phyloP scores from a whole-genome alignment of 2,113 vertebrate genomes.

The Gasterosteus aculeatus region DNA sequence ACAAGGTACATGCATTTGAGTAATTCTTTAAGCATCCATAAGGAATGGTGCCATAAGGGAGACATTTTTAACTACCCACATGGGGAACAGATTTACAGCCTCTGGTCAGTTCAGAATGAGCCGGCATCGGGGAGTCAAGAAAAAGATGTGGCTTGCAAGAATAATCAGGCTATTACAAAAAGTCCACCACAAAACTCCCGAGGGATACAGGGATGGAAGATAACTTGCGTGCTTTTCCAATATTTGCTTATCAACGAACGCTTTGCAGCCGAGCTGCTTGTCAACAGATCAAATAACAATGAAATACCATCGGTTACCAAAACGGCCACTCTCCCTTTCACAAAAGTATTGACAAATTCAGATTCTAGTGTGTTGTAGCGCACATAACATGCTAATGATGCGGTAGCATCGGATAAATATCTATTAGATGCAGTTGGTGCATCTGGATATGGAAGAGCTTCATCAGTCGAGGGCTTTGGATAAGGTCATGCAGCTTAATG shows the following conservation, averaged over 20 bases:
- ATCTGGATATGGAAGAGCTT: not conserved
- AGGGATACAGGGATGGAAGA: not conserved
- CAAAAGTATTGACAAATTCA: not conserved
- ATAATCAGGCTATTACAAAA: not conserved
- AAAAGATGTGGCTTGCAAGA: constrained; percentile 9
- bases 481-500: constrained; percentile 22
- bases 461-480: not conserved
- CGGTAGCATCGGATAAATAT: not conserved
- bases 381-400: not conserved
- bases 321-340: not conserved
- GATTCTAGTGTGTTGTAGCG: not conserved
- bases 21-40: not conserved
- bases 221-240: not conserved
- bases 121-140: not conserved
- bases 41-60: not conserved
- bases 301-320: not conserved
- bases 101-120: not conserved
- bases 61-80: not conserved
- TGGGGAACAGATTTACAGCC: not conserved
- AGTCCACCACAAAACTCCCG: not conserved
- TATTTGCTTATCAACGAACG: not conserved
- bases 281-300: not conserved
- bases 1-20: not conserved
- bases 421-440: not conserved
- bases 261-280: not conserved